Evolutionary conservation across 1,140 invertebrate species (phyloP).

Genomic region (Colletes latitarsis): DNA sequence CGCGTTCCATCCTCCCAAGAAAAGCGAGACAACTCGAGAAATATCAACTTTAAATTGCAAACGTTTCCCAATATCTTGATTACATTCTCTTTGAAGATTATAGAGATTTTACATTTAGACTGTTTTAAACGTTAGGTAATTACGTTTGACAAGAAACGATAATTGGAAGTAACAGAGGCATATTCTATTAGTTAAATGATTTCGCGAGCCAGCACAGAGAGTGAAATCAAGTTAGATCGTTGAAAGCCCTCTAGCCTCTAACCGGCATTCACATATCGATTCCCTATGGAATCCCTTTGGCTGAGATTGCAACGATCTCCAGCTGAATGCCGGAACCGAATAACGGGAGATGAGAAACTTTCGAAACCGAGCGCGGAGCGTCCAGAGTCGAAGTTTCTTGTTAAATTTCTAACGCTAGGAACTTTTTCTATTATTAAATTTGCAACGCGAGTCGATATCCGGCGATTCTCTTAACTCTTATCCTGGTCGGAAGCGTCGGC

Average conservation of each 20-base stretch:
- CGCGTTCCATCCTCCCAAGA: too few relatives aligned
- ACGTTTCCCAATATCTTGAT: too few relatives aligned
- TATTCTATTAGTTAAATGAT: slow-evolving; percentile 1
- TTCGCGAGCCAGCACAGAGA: background rate
- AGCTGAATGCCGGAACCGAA: slow-evolving; percentile 15
- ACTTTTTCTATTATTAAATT: slow-evolving; percentile 51
- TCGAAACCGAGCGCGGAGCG: background rate
- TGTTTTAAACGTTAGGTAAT: too few relatives aligned
- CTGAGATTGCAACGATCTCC: slow-evolving; percentile 32
- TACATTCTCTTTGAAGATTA: too few relatives aligned
- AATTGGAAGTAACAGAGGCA: background rate
- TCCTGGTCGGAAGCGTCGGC: background rate
- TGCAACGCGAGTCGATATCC: background rate
- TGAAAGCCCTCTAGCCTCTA: slow-evolving; percentile 5
- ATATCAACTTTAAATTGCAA: too few relatives aligned
- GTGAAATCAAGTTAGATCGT: slow-evolving; percentile 13
- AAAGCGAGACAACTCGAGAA: too few relatives aligned
- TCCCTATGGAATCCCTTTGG: slow-evolving; percentile 28
- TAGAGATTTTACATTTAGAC: too few relatives aligned
- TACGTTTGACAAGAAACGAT: background rate
- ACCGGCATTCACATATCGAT: slow-evolving; percentile 39
- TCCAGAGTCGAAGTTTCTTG: slow-evolving; percentile 10
- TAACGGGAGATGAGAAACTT: slow-evolving; percentile 35
- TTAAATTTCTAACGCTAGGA: slow-evolving; percentile 27
- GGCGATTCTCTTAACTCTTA: background rate